Evolutionary conservation across 2,888 invertebrate species (phyloP).

Genomic region (Frankliniella fusca): DNA sequence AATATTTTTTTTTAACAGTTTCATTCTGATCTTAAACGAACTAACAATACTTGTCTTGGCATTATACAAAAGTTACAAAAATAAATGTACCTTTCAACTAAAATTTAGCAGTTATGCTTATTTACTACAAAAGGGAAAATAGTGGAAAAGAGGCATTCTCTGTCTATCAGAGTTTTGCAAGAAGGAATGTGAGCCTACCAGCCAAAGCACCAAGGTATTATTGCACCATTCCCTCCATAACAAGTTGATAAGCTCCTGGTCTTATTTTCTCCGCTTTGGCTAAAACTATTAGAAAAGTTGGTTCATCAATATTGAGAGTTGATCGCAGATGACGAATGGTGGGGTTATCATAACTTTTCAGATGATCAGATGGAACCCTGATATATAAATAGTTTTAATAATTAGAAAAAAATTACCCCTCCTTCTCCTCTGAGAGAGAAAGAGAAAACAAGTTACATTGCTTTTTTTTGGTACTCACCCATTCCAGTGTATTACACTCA

Average conservation of each 20-base stretch:
- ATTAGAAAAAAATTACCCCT: not conserved
- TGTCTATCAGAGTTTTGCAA: not conserved
- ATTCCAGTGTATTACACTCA: constrained; percentile 32
- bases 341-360: not conserved
- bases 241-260: constrained; percentile 4
- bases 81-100: too few species aligned
- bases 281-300: not conserved
- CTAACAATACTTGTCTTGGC: too few species aligned
- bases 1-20: too few species aligned
- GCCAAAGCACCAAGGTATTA: not conserved
- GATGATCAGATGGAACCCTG: not conserved
- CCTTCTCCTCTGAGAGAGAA: not conserved
- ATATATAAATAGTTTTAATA: not conserved
- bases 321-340: not conserved
- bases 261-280: not conserved
- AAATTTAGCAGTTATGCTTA: too few species aligned
- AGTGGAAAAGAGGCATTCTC: too few species aligned
- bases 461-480: not conserved
- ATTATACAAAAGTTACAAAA: too few species aligned
- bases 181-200: not conserved
- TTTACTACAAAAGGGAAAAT: too few species aligned
- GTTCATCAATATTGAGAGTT: not conserved
- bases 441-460: not conserved
- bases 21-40: too few species aligned
- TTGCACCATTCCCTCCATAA: not conserved